Evolutionary conservation across 1,140 invertebrate genomes (phyloP).

Genomic region (Cydia splendana): DNA sequence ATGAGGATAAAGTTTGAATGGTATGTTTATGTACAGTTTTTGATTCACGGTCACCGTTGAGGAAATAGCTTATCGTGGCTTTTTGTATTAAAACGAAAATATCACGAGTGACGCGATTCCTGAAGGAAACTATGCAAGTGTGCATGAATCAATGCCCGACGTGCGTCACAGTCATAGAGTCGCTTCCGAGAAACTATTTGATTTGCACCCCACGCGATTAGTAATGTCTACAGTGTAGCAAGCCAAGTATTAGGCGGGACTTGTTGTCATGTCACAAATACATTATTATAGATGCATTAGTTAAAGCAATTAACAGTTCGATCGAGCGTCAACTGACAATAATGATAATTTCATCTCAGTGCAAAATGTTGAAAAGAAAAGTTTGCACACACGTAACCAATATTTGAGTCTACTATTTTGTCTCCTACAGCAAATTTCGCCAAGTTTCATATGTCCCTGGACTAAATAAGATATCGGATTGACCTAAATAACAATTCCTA

Average conservation of each 20-base stretch:
- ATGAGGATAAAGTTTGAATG: constrained; percentile 32
- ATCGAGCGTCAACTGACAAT: too few relatives aligned
- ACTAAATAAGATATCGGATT: neutral
- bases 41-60: neutral
- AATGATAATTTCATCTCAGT: too few relatives aligned
- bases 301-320: too few relatives aligned
- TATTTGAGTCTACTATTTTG: too few relatives aligned
- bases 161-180: neutral
- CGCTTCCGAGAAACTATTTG: constrained; percentile 16
- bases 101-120: neutral
- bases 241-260: neutral
- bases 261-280: neutral
- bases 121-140: constrained; percentile 21
- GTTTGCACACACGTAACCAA: too few relatives aligned
- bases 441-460: too few relatives aligned
- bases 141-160: constrained; percentile 15
- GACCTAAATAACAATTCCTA: neutral
- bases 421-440: too few relatives aligned
- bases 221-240: neutral
- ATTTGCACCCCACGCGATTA: constrained; percentile 5
- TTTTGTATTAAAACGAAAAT: neutral
- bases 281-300: neutral
- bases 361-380: too few relatives aligned
- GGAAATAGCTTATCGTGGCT: neutral
- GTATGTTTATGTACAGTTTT: constrained; percentile 24